Evolutionary conservation across 2,797 vertebrate species (phyloP), one percentile per base, ranked within the genome.

Genomic region (Podarcis siculus): DNA sequence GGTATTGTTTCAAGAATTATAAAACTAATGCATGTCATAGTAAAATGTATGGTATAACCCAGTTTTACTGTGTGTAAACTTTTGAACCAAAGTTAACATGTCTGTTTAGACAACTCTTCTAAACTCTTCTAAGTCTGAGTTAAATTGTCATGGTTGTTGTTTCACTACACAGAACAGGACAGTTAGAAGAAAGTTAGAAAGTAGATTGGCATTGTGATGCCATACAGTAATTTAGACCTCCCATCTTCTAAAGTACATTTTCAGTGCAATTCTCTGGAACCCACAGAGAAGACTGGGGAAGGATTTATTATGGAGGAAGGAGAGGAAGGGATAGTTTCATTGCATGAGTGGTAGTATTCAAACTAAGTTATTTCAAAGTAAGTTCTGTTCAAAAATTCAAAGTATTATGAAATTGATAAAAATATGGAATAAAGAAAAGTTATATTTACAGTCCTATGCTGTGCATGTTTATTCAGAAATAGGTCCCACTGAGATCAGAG

Each of bases 1-100:
- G 69, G 80, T 90, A 85, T 69, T 89, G 73, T 93, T 95, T 95
- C 78, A n/a, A 78, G 55, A 66, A 66, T 83, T n/a, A 2, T 17
- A 85, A 84, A 84, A 71, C 75, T 87, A 45, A 2, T 9, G 77
- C 73, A 84, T 85, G 77, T 83, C 37, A 82, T 58, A 55, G 32
- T 37, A 64, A 39, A 8, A 1, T 21, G 39, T 85, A 71, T 72
- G 49, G 79, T 85, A 58, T 25, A 21, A 82, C 64, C 89, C 76
- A 89, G 78, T 79, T 35, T 9, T 81, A 92, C 76, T 79, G 39
- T 61, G 73, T 79, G 30, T 76, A 39, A n/a, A 67, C 82, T 93
- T 45, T 64, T 61, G 37, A 79, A 71, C 13, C 19, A 82, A 64
- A 35, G 7, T 64, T 82, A 27, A 30, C n/a, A 3, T 73, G 32